phyloP scores from a whole-genome alignment of 2,888 invertebrate species.

The Ichneumoninae sp. region DNA sequence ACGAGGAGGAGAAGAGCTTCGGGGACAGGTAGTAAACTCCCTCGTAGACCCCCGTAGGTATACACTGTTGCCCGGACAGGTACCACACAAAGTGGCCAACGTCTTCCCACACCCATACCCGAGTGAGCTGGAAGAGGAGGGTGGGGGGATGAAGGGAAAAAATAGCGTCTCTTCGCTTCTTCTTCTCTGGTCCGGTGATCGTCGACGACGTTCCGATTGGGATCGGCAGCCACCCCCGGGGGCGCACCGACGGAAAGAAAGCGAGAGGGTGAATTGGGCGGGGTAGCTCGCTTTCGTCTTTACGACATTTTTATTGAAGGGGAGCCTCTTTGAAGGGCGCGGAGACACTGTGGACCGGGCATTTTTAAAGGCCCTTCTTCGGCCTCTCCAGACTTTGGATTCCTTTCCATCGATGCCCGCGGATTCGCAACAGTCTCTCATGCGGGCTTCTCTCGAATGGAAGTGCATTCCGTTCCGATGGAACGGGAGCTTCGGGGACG shows the following conservation, averaged over 20 bases:
- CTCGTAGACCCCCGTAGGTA: constrained; percentile 52
- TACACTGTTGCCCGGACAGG: constrained; percentile 61
- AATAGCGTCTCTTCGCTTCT: constrained; percentile 47
- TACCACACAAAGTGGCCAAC: constrained; percentile 74
- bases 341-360: constrained; percentile 4
- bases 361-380: constrained; percentile 31
- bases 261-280: constrained; percentile 62
- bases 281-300: constrained; percentile 59
- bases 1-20: constrained; percentile 35
- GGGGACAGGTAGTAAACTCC: constrained; percentile 69
- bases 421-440: constrained; percentile 46
- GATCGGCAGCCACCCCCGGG: constrained; percentile 64
- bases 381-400: constrained; percentile 23
- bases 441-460: constrained; percentile 18
- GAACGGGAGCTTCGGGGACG: constrained; percentile 9
- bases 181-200: constrained; percentile 46
- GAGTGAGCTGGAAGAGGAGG: constrained; percentile 10
- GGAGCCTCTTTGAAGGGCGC: constrained; percentile 8
- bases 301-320: constrained; percentile 72
- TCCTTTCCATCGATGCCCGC: constrained; percentile 5
- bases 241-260: constrained; percentile 54
- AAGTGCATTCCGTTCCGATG: constrained; percentile 12
- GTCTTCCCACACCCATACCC: constrained; percentile 77
- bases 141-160: constrained; percentile 28
- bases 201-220: constrained; percentile 69